Conservation (phyloP, 2,113 vertebrate genomes). For the Aphelocoma coerulescens region DNA sequence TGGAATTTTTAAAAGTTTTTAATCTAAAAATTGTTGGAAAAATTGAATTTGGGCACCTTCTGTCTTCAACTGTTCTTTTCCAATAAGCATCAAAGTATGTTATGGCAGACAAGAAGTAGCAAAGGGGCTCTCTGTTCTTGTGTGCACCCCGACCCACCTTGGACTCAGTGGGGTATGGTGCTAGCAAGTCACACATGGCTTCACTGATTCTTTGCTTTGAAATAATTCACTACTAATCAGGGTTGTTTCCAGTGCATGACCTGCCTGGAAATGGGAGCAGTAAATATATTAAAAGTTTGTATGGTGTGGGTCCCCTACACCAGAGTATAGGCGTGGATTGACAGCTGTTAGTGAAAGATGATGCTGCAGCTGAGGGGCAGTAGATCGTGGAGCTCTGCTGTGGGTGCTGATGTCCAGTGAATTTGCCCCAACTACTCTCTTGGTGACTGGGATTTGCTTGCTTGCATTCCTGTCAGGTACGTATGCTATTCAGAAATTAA, state of each 20-base stretch:
- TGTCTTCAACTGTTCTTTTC: not conserved
- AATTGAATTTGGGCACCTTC: not conserved
- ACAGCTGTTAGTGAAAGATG: not conserved
- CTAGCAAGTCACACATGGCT: not conserved
- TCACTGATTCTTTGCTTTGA: not conserved
- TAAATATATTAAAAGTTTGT: not conserved
- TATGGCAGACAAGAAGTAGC: not conserved
- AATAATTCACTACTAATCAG: not conserved
- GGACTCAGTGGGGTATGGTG: fast-evolving
- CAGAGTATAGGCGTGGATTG: not conserved
- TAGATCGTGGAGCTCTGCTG: not conserved
- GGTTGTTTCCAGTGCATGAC: fast-evolving
- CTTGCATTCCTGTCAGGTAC: fast-evolving
- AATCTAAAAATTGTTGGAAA: not conserved
- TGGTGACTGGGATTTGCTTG: not conserved
- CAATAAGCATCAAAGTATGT: fast-evolving
- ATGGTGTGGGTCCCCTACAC: not conserved
- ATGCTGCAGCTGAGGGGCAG: not conserved
- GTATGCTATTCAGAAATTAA: not conserved
- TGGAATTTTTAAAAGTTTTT: not conserved
- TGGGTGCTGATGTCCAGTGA: not conserved
- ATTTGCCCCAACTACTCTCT: not conserved
- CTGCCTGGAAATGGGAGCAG: not conserved
- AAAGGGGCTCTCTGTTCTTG: not conserved
- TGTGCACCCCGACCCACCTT: not conserved